These are phyloP conservation scores for Serranus cabrilla DNA, from an alignment of 2,797 vertebrate species.

Conservation along the genomic window DNA sequence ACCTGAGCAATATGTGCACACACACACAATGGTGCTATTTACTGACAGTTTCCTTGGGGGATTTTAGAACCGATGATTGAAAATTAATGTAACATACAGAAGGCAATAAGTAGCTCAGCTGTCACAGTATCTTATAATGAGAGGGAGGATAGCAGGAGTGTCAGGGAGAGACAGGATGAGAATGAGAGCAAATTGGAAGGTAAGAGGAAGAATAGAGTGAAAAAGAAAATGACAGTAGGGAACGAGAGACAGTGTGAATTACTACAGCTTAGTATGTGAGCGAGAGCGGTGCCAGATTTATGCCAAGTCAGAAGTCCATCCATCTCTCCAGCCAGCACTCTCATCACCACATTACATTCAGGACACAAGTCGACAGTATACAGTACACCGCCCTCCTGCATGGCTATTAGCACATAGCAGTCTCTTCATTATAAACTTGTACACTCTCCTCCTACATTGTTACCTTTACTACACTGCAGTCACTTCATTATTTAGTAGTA, in stretches of 20 bases:
- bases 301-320: conserved; percentile 11
- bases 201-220: conserved; percentile 8
- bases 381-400: not conserved
- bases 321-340: conserved; percentile 12
- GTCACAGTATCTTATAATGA: conserved; percentile 51
- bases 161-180: conserved; percentile 1
- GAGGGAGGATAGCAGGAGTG: conserved; percentile 18
- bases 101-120: conserved; percentile 45
- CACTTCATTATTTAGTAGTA: conserved; percentile 70
- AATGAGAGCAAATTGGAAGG: conserved; percentile 37
- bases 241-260: conserved; percentile 22
- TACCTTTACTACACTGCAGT: conserved; percentile 61
- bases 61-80: conserved; percentile 38
- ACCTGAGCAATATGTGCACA: conserved; percentile 1
- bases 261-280: conserved; percentile 20
- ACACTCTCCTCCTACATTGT: conserved; percentile 32
- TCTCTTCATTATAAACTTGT: conserved; percentile 31
- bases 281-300: conserved; percentile 18
- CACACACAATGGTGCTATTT: conserved; percentile 28
- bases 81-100: conserved; percentile 55
- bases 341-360: conserved; percentile 26
- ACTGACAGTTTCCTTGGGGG: conserved; percentile 31
- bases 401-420: conserved; percentile 27
- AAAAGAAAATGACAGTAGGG: conserved; percentile 5
- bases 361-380: not conserved